phyloP scores from a whole-genome alignment of 2,113 vertebrate species.

The Saguinus midas region DNA sequence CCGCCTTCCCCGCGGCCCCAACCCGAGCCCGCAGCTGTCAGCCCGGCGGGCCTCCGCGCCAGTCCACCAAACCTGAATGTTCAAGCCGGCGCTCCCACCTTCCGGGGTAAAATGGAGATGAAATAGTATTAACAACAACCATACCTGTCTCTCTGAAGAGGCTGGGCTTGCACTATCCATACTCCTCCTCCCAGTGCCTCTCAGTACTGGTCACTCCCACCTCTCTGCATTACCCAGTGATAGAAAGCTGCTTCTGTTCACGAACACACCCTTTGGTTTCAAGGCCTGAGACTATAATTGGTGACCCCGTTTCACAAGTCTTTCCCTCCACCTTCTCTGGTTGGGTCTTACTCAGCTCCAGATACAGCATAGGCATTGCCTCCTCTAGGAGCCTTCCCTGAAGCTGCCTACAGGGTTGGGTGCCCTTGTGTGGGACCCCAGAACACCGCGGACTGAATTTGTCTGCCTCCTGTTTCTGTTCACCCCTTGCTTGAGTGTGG shows the following conservation, averaged over 20 bases:
- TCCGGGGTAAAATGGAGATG: too few relatives aligned
- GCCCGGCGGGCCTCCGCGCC: conserved; percentile 17
- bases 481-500: neutral
- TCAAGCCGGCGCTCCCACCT: conserved; percentile 48
- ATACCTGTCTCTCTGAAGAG: neutral
- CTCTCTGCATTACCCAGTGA: neutral
- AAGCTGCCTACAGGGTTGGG: neutral
- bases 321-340: neutral
- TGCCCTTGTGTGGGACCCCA: neutral
- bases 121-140: neutral
- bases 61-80: conserved; percentile 75
- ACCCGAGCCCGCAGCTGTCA: conserved; percentile 55
- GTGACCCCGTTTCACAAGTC: neutral
- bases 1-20: neutral
- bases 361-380: neutral
- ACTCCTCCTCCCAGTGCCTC: neutral
- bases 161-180: too few relatives aligned
- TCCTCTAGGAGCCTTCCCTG: neutral
- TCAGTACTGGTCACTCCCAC: too few relatives aligned
- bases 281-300: neutral
- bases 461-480: neutral
- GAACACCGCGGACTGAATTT: neutral
- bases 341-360: neutral
- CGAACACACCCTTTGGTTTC: neutral
- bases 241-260: neutral